Conservation (phyloP, 2,888 invertebrate species). For the Mythimna vitellina region DNA sequence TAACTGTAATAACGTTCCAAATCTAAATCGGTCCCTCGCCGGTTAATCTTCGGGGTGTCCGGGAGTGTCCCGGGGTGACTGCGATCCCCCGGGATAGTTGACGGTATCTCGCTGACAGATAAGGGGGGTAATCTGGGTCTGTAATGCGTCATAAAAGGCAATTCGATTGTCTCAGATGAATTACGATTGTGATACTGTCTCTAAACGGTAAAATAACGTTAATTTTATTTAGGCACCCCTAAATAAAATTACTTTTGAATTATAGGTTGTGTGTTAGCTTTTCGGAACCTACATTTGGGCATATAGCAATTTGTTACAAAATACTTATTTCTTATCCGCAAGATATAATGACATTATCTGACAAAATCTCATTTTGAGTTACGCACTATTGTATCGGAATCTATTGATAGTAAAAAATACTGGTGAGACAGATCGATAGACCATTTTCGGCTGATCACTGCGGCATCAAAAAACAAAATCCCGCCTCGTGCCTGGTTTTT, state of each 20-base stretch:
- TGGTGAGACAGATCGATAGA: too few relatives aligned
- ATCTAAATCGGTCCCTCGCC: constrained; percentile 60
- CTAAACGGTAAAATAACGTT: constrained; percentile 76
- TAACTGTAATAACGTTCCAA: constrained; percentile 63
- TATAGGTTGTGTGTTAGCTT: background rate
- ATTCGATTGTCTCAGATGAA: constrained; percentile 84
- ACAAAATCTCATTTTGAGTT: too few relatives aligned
- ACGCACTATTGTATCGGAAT: too few relatives aligned
- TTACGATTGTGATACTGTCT: constrained; percentile 75
- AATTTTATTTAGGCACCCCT: constrained; percentile 57
- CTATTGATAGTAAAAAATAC: too few relatives aligned
- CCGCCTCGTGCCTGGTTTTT: too few relatives aligned
- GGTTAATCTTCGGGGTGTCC: constrained; percentile 67
- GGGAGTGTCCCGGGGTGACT: constrained; percentile 62
- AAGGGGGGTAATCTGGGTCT: constrained; percentile 72
- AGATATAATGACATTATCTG: too few relatives aligned
- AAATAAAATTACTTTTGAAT: too few relatives aligned
- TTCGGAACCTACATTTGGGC: background rate
- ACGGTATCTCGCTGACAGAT: constrained; percentile 87
- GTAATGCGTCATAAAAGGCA: constrained; percentile 89
- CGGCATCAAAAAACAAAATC: too few relatives aligned
- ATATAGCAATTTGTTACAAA: background rate
- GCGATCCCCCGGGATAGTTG: constrained; percentile 80
- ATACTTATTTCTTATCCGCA: too few relatives aligned
- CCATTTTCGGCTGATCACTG: too few relatives aligned